A percentile compares a stretch with the other conserved stretches of the same genome.
phyloP scores from a whole-genome alignment of 2,888 invertebrate genomes.

The Drosophila subquinaria region DNA sequence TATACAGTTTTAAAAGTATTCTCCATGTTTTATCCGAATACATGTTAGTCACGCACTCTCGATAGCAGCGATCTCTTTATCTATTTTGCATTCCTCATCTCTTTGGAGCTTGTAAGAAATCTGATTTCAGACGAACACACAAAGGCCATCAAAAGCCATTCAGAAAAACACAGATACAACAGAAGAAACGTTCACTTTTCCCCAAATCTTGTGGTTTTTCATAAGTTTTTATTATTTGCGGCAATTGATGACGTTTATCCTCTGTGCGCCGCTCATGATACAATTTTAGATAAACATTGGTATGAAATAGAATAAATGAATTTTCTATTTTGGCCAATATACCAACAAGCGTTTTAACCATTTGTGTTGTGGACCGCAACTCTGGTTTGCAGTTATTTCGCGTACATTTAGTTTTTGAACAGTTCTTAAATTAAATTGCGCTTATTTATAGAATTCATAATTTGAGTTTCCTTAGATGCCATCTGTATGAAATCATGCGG shows the following conservation, averaged over 20 bases:
- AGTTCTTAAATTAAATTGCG: conserved; percentile 44
- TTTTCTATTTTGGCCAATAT: conserved; percentile 38
- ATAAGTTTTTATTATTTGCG: conserved; percentile 32
- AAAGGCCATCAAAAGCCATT: conserved; percentile 45
- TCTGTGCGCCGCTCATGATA: conserved; percentile 45
- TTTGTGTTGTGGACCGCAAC: conserved; percentile 8
- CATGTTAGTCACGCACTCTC: not conserved
- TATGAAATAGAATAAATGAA: conserved; percentile 12
- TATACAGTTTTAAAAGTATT: not conserved
- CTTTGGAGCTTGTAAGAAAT: conserved; percentile 29
- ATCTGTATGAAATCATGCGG: conserved; percentile 65
- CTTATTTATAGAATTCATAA: conserved; percentile 59
- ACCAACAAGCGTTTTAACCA: conserved; percentile 10
- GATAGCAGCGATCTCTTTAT: not conserved
- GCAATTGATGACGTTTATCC: conserved; percentile 71
- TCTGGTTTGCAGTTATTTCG: conserved; percentile 53
- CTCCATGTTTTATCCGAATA: no score
- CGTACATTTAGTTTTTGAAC: conserved; percentile 51
- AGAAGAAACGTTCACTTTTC: conserved; percentile 6
- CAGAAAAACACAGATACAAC: conserved; percentile 19
- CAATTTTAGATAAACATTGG: conserved; percentile 65
- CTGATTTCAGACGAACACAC: conserved; percentile 38
- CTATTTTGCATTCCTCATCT: not conserved
- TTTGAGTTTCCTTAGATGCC: conserved; percentile 49
- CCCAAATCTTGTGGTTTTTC: conserved; percentile 32